Conservation (phyloP, 30 jellyfish, hydroid and myxozoan genomes). For the Aurelia aurita region DNA sequence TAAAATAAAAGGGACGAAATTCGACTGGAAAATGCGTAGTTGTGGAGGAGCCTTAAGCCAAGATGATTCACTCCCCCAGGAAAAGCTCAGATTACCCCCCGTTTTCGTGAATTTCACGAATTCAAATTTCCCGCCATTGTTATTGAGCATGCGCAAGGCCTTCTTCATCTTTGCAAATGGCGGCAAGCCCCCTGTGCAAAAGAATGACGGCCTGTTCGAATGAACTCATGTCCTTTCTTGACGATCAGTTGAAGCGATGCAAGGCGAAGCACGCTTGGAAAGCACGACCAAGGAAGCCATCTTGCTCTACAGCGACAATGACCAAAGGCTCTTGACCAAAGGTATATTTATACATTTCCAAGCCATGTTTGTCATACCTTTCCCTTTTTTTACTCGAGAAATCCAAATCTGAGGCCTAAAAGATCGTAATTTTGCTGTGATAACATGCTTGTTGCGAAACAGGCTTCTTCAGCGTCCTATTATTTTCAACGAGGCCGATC, state of each 20-base stretch:
- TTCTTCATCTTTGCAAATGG: constrained; percentile 87
- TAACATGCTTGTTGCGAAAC: not conserved
- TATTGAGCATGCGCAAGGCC: constrained; percentile 77
- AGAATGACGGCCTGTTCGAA: constrained; percentile 89
- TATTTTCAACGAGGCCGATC: no score
- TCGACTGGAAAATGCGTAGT: no score
- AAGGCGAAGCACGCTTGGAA: constrained; percentile 80
- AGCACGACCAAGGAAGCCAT: constrained; percentile 74
- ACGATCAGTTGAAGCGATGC: constrained; percentile 75
- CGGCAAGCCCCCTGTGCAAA: constrained; percentile 99
- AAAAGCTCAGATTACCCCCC: constrained; percentile 38
- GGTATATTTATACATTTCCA: not conserved
- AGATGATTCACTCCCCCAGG: constrained; percentile 8
- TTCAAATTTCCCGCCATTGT: constrained; percentile 51
- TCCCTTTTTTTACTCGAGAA: not conserved
- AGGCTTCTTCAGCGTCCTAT: not conserved
- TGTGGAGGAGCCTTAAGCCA: no score
- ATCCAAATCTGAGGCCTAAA: not conserved
- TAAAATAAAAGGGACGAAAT: no score
- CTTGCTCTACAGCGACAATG: constrained; percentile 34
- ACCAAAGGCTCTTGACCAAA: not conserved
- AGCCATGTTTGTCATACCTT: not conserved
- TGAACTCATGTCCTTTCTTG: constrained; percentile 87
- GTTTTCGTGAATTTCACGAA: not conserved
- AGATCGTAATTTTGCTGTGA: not conserved